Evolutionary conservation across 2,888 invertebrate genomes (phyloP), one percentile per base, ranked within the genome.

Genomic region (Drosophila yooni): DNA sequence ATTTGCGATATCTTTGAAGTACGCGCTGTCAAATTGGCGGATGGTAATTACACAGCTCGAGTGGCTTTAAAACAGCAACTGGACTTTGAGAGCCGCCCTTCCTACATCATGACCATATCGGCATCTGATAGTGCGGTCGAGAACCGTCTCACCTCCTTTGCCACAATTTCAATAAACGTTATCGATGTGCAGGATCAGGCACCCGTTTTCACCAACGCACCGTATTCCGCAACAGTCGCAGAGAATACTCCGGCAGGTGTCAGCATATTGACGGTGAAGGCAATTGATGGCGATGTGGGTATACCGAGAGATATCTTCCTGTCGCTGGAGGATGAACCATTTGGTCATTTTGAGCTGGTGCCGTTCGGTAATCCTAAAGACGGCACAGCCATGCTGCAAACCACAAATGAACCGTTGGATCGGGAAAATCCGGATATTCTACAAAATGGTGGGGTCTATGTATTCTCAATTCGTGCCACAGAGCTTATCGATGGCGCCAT

Each of bases 161-260:
- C 97, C 0, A 96, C 96, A 51, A 95, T 98, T 15, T 95, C 96
- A 0, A 95, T 96, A 0, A 95, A 96, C 48, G 95, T 98, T 8
- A 93, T 95, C 70, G 98, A 98, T 90, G 95, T 97, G 0, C 98
- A 96, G 91, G 97, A 98, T 92, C 97, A 97, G 84, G 96, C 96
- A 10, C 97, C 97, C 0, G 93, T 95, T n/a, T 97, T 98, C 88
- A 91, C 96, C 1, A 96, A 96, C 90, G 96, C 96, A 0, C 97
- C 97, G 0, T 97, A 96, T 88, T 96, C 96, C 6, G 96, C 96
- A 1, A 95, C 96, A 0, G 94, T 97, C 0, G 94, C 95, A 5
- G 97, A 98, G 92, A 97, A 96, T 84, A 96, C 96, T 0, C 93
- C 94, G 2, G 94, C 95, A 94, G 95, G 95, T 38, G 95, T 95